Evolutionary conservation across 1,140 invertebrate species (phyloP).

Genomic region (Dreissena polymorpha): DNA sequence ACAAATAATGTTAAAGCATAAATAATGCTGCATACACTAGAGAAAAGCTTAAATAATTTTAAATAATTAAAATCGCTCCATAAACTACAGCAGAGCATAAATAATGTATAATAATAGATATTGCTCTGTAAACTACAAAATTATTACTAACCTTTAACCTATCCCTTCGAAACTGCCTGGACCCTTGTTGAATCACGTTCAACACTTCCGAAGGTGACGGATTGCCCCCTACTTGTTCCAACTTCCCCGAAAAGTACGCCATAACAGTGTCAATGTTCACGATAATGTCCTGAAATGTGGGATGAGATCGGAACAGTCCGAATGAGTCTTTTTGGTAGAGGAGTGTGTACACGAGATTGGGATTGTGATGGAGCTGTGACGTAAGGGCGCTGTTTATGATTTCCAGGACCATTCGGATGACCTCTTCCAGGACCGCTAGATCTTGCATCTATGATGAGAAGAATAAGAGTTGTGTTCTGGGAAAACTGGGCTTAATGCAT

Average conservation of each 20-base stretch:
- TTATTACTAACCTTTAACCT: constrained; percentile 87
- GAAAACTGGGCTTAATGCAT: too few relatives aligned
- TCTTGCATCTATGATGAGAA: constrained; percentile 82
- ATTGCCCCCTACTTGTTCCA: constrained; percentile 85
- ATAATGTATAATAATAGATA: too few relatives aligned
- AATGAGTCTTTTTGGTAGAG: constrained; percentile 97
- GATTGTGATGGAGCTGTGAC: constrained; percentile 93
- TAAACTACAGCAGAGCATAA: too few relatives aligned
- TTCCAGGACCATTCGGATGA: constrained; percentile 94
- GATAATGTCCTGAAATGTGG: constrained; percentile 96
- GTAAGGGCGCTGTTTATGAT: constrained; percentile 96
- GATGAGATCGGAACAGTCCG: constrained; percentile 91
- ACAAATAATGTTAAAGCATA: too few relatives aligned
- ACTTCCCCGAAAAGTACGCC: constrained; percentile 90
- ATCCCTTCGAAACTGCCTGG: constrained; percentile 89
- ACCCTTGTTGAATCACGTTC: constrained; percentile 91
- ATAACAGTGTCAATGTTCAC: constrained; percentile 98
- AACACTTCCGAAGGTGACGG: constrained; percentile 93
- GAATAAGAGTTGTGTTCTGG: background rate
- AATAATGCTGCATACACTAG: too few relatives aligned
- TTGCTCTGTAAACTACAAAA: too few relatives aligned
- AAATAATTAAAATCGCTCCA: too few relatives aligned
- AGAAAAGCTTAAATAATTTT: too few relatives aligned
- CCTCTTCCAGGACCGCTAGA: constrained; percentile 97
- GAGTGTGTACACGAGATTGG: constrained; percentile 97